Conservation (phyloP, 1,140 invertebrate genomes). For the Planococcus citri region DNA sequence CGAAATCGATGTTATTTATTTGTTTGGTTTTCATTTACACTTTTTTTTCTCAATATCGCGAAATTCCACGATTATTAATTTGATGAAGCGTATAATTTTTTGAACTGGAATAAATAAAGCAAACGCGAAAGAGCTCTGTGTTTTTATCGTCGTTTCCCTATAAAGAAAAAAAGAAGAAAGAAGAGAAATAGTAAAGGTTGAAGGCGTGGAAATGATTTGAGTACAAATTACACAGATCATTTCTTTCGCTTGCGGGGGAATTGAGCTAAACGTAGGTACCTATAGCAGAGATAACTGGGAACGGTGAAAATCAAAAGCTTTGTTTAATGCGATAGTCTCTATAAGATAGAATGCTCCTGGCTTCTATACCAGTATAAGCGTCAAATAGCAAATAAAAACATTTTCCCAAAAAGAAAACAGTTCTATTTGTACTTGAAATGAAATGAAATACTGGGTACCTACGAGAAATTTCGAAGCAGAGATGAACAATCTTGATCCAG, state of each 20-base stretch:
- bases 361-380: not conserved
- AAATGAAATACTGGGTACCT: no score
- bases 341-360: no score
- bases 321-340: not conserved
- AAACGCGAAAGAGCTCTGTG: not conserved
- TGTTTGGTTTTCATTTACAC: slow-evolving; percentile 15
- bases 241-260: not conserved
- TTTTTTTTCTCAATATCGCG: not conserved
- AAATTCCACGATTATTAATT: not conserved
- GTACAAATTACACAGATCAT: slow-evolving; percentile 19
- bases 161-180: slow-evolving; percentile 9
- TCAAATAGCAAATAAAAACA: not conserved
- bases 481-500: no score
- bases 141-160: not conserved
- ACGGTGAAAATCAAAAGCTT: slow-evolving; percentile 2
- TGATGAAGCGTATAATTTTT: slow-evolving; percentile 16
- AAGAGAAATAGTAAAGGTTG: slow-evolving; percentile 8
- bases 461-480: no score
- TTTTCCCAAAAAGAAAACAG: not conserved
- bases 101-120: slow-evolving; percentile 15
- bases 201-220: slow-evolving; percentile 16
- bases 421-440: no score
- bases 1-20: not conserved
- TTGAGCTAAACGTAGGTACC: not conserved
- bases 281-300: not conserved